Conservation (phyloP, 2,888 invertebrate species). For the Plagiodera versicolora region DNA sequence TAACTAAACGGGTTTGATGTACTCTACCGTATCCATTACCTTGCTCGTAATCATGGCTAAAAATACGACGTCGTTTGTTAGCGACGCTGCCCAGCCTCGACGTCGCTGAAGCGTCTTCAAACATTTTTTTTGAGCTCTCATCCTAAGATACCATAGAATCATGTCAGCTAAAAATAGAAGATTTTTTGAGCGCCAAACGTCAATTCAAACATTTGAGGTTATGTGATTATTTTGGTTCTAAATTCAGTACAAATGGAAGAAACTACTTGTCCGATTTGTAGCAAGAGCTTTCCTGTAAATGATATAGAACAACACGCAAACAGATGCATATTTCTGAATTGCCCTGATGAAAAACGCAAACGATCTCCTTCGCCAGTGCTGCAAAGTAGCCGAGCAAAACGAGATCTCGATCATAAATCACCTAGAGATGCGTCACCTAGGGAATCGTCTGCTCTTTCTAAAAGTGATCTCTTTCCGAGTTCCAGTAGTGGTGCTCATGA, state of each 20-base stretch:
- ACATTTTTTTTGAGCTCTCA: not conserved
- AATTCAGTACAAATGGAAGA: too few relatives aligned
- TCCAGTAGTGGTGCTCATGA: not conserved
- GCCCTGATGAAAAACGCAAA: conserved; percentile 42
- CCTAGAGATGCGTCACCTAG: conserved; percentile 28
- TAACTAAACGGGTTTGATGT: not conserved
- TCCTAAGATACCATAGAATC: not conserved
- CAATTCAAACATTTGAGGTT: too few relatives aligned
- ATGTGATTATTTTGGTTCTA: too few relatives aligned
- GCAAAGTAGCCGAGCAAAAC: conserved; percentile 32
- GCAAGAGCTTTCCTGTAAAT: conserved; percentile 56
- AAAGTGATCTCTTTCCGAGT: not conserved
- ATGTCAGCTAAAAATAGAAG: not conserved
- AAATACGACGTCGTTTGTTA: conserved; percentile 10
- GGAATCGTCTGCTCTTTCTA: not conserved
- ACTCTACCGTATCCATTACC: not conserved
- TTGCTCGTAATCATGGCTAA: conserved; percentile 11
- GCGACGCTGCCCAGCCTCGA: conserved; percentile 13
- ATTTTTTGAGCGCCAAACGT: not conserved
- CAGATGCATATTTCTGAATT: conserved; percentile 71
- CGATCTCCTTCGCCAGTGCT: conserved; percentile 42
- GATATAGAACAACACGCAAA: conserved; percentile 69
- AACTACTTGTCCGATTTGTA: conserved; percentile 67
- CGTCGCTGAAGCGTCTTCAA: conserved; percentile 21
- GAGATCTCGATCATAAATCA: conserved; percentile 32